Percentiles rank a stretch among this genome's conserved stretches.
phyloP scores from a whole-genome alignment of 2,797 vertebrate species.

The Mallotus villosus region DNA sequence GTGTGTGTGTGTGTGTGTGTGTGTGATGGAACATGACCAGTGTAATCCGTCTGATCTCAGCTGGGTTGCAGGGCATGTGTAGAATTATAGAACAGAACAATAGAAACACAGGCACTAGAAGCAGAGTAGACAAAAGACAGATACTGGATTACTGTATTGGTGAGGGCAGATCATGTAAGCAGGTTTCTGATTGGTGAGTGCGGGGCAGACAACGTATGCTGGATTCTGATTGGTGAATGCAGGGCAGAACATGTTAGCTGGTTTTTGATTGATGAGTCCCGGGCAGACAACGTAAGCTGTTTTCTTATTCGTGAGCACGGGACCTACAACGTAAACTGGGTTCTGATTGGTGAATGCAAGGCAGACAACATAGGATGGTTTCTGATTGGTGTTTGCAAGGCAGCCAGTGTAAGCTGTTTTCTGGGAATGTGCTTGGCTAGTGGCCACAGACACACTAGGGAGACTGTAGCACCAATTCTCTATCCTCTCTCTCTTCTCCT shows the following conservation, averaged over 20 bases:
- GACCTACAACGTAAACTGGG: neutral
- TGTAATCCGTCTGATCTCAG: too few species aligned
- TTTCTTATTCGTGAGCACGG: neutral
- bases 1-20: neutral
- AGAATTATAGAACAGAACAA: neutral
- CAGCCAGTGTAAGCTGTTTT: slow-evolving; percentile 3
- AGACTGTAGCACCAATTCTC: neutral
- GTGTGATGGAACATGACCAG: too few species aligned
- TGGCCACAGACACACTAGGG: neutral
- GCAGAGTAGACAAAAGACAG: neutral
- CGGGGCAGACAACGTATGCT: neutral
- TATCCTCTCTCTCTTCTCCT: neutral
- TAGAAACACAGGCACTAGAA: neutral
- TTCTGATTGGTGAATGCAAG: neutral
- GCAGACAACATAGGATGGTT: too few species aligned
- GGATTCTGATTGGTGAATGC: too few species aligned
- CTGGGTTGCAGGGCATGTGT: neutral
- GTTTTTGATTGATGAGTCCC: neutral
- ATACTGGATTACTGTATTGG: neutral
- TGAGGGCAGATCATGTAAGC: neutral
- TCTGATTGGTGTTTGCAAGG: slow-evolving; percentile 4
- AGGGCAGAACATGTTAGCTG: neutral
- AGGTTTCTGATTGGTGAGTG: neutral
- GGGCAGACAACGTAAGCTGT: too few species aligned
- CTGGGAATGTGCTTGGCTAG: slow-evolving; percentile 5